Base-by-base conservation (phyloP, 64 coral and sea anemone species). In the Actinia equina region DNA sequence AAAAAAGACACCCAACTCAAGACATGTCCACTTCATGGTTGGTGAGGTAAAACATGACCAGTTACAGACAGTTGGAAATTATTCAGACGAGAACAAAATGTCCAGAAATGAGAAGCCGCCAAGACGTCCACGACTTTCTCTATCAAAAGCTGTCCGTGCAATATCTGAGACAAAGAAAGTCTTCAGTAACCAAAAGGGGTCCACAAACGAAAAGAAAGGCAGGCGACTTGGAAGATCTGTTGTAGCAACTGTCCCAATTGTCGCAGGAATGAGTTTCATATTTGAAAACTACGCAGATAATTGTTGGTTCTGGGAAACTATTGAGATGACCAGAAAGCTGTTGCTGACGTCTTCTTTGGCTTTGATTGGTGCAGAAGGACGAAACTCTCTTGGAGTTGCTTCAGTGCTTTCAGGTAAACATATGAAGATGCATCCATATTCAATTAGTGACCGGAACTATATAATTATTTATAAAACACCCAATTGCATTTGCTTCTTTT, bases 381-480 rank as follows among this genome's bases (percentile, higher is more conserved):
- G 46, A 49, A 49, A 49, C 46, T 49, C 86, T 17, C 76, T 93
- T 12, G 92, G 92, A 16, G 42, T 60, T 17, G 83, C 92, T 8
- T 64, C 88, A 6, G 87, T 90, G 13, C n/a, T 83, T 37, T 79
- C 77, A 79, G 77, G 77, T 79, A 46, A 37, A 46, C 26, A 2
- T 49, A 49, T 49, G 7, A 49, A 4, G 4, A 17, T 16, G 15
- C 18, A 17, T 60, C 3, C 18, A 60, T 60, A 60, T 37, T 37
- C 30, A 37, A 37, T 37, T 60, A 60, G 15, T 60, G 5, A 60
- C 18, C 18, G 17, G 18, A 5, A 37, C 30, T 37, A 37, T 37
- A 37, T 37, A 2, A 60, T 18, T 15, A 60, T 5, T 0, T 60
- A 5, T 13, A 60, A 60, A 18, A 4, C 15, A 3, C 18, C 4